phyloP scores from a whole-genome alignment of 2,113 vertebrate species.

The Platichthys stellatus region DNA sequence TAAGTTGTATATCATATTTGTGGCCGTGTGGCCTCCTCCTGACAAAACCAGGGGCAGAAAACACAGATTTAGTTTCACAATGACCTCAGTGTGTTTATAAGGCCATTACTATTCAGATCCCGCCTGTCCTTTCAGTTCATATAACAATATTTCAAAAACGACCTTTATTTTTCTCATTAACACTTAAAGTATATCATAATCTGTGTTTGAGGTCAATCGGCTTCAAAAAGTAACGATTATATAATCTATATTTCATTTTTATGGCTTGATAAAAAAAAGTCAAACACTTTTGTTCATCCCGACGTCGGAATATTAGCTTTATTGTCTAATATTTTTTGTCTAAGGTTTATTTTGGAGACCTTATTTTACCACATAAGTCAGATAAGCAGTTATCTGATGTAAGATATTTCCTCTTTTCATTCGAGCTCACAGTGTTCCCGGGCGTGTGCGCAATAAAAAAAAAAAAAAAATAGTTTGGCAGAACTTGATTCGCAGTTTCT shows the following conservation, averaged over 20 bases:
- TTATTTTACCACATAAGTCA: not conserved
- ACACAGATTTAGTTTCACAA: not conserved
- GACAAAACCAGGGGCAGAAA: slow-evolving; percentile 8
- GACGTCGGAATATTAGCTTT: not conserved
- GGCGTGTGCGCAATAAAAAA: no score
- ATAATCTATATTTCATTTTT: not conserved
- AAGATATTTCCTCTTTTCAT: not conserved
- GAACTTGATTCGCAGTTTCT: no score
- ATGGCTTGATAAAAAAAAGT: not conserved
- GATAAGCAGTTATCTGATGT: not conserved
- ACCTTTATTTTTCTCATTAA: not conserved
- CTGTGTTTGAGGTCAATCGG: not conserved
- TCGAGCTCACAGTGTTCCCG: not conserved
- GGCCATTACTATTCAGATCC: not conserved
- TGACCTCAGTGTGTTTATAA: slow-evolving; percentile 2
- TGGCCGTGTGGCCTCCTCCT: not conserved
- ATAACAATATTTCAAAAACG: not conserved
- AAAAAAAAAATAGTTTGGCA: no score
- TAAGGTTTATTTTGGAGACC: not conserved
- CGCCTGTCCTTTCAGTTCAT: not conserved
- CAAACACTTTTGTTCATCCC: not conserved
- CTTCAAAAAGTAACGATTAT: not conserved
- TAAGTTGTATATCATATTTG: slow-evolving; percentile 33
- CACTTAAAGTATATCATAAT: not conserved
- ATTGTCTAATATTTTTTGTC: not conserved